Conservation (phyloP, 2,113 vertebrate species). For the Synodontis membranacea region DNA sequence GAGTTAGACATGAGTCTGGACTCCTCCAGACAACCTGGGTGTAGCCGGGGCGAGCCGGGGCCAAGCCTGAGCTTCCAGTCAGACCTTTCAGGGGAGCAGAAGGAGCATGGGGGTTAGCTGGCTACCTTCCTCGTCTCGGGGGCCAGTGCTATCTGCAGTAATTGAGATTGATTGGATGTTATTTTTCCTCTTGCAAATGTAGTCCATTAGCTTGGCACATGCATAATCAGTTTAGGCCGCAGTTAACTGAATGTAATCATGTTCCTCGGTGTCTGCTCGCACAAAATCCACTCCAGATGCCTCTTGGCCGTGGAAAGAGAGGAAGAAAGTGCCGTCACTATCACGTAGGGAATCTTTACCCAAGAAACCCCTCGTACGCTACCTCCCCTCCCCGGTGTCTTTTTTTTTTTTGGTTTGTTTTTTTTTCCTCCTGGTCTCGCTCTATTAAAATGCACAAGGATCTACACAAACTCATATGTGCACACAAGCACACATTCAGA, state of each 20-base stretch:
- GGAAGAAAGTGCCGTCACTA: conserved; percentile 80
- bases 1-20: conserved; percentile 18
- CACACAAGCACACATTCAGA: conserved; percentile 38
- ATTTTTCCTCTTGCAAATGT: conserved; percentile 99
- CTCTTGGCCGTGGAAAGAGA: conserved; percentile 75
- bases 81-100: conserved; percentile 68
- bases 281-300: conserved; percentile 98
- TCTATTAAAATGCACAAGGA: conserved; percentile 62
- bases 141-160: conserved; percentile 92
- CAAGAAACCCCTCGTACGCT: conserved; percentile 61
- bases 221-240: conserved; percentile 99
- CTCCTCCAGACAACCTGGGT: conserved; percentile 63
- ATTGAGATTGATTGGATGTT: conserved; percentile 99
- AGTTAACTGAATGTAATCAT: conserved; percentile 99
- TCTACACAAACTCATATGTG: conserved; percentile 57
- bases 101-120: conserved; percentile 72
- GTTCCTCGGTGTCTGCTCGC: conserved; percentile 98
- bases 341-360: conserved; percentile 78
- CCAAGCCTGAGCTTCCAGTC: conserved; percentile 67
- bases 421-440: conserved; percentile 58
- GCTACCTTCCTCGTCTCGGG: conserved; percentile 84
- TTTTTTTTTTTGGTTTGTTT: conserved; percentile 53
- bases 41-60: conserved; percentile 64
- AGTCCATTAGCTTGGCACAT: conserved; percentile 99
- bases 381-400: conserved; percentile 46